Percentiles rank a stretch among this genome's conserved stretches.
phyloP scores from a whole-genome alignment of 2,888 invertebrate species.

The Cephalotes varians region DNA sequence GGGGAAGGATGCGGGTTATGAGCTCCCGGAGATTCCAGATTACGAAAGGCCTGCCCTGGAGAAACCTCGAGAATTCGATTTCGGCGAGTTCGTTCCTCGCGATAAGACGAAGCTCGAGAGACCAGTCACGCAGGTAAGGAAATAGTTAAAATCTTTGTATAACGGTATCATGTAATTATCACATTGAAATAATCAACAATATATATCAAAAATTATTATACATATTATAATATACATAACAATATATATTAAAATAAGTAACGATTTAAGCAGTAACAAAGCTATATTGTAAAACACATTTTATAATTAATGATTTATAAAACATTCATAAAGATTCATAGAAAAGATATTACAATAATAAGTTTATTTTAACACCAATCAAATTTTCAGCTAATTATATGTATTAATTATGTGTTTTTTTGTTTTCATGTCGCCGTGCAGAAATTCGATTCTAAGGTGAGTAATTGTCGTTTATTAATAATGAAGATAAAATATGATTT shows the following conservation, averaged over 20 bases:
- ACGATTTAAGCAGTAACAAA: neutral
- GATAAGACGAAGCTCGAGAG: conserved; percentile 84
- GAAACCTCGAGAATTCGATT: conserved; percentile 84
- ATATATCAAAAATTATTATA: no score
- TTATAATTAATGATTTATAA: neutral
- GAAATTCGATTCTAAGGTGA: conserved; percentile 85
- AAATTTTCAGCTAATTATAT: conserved; percentile 45
- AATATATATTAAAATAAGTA: neutral
- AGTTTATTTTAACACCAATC: neutral
- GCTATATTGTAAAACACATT: neutral
- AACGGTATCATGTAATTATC: neutral
- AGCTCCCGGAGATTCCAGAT: conserved; percentile 87
- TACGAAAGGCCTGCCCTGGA: conserved; percentile 87
- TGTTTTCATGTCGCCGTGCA: conserved; percentile 74
- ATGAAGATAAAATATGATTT: conserved; percentile 60
- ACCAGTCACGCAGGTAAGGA: conserved; percentile 80
- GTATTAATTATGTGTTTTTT: conserved; percentile 61
- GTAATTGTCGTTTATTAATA: conserved; percentile 66
- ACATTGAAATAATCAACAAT: neutral
- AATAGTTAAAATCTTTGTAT: neutral
- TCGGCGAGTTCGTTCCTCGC: conserved; percentile 79
- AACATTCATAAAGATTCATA: neutral
- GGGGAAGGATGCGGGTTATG: conserved; percentile 81
- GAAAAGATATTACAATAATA: neutral
- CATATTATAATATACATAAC: no score